These are phyloP conservation scores for Pentalonia nigronervosa DNA, from an alignment of 1,140 invertebrate genomes.

Conservation along the genomic window DNA sequence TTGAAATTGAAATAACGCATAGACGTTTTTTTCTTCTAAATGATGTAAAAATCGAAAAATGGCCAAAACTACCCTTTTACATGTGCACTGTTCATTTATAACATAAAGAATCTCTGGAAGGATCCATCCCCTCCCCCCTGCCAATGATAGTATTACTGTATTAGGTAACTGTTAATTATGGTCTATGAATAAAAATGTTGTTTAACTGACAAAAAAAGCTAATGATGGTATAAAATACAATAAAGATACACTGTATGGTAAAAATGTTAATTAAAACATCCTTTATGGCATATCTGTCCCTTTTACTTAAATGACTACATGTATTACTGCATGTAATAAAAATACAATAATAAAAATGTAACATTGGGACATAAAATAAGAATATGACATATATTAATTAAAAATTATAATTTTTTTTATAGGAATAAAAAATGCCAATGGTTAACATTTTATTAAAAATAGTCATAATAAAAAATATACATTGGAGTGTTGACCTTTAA, in stretches of 20 bases:
- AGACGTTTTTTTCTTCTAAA: no score
- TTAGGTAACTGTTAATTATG: no score
- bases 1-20: no score
- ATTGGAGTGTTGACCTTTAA: not conserved
- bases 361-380: not conserved
- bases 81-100: no score
- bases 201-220: not conserved
- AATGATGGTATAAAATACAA: not conserved
- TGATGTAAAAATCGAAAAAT: no score
- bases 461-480: not conserved
- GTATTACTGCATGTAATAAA: not conserved
- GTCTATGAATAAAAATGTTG: not conserved
- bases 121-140: no score
- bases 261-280: not conserved
- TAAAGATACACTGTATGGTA: not conserved
- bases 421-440: not conserved
- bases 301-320: not conserved
- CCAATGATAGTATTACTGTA: no score
- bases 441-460: not conserved
- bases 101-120: no score
- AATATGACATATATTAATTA: conserved; percentile 1
- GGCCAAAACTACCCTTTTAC: no score
- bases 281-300: not conserved
- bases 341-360: not conserved
- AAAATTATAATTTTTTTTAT: conserved; percentile 1